These are phyloP conservation scores for Anarsia innoxiella DNA, from an alignment of 2,888 invertebrate species.

Conservation along the genomic window DNA sequence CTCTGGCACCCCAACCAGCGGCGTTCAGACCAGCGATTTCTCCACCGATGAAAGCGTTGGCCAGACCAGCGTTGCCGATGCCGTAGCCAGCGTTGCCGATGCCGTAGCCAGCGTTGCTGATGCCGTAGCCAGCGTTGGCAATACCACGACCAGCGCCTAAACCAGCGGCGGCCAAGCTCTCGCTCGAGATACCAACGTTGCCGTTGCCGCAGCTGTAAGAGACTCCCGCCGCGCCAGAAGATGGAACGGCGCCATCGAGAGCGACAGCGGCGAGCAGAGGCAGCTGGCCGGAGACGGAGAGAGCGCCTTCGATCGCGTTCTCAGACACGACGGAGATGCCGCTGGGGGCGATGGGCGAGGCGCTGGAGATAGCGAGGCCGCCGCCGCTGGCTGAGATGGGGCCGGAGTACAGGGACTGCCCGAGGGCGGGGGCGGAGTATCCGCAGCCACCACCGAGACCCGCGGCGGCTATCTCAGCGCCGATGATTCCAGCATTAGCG, in stretches of 20 bases:
- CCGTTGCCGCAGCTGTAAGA: constrained; percentile 24
- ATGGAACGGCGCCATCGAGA: constrained; percentile 22
- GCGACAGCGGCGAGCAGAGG: constrained; percentile 25
- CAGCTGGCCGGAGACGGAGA: constrained; percentile 23
- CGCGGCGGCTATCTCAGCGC: background rate
- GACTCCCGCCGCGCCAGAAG: constrained; percentile 21
- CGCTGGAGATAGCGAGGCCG: constrained; percentile 14
- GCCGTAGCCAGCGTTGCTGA: too few relatives aligned
- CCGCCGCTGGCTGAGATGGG: constrained; percentile 10
- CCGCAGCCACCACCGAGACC: background rate
- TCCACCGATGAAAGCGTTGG: constrained; percentile 2
- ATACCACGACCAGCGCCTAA: background rate
- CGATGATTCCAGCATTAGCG: background rate
- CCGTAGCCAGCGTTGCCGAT: background rate
- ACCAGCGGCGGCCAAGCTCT: constrained; percentile 6
- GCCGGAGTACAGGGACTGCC: too few relatives aligned
- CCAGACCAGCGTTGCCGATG: too few relatives aligned
- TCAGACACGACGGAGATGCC: constrained; percentile 27
- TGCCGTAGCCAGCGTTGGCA: too few relatives aligned
- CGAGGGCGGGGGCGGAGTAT: too few relatives aligned
- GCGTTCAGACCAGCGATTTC: too few relatives aligned
- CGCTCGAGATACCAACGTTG: constrained; percentile 3
- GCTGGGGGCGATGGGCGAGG: constrained; percentile 23
- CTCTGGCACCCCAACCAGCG: too few relatives aligned
- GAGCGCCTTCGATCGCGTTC: constrained; percentile 26